phyloP scores from a whole-genome alignment of 2,797 vertebrate genomes.

The Xyrichtys novacula region DNA sequence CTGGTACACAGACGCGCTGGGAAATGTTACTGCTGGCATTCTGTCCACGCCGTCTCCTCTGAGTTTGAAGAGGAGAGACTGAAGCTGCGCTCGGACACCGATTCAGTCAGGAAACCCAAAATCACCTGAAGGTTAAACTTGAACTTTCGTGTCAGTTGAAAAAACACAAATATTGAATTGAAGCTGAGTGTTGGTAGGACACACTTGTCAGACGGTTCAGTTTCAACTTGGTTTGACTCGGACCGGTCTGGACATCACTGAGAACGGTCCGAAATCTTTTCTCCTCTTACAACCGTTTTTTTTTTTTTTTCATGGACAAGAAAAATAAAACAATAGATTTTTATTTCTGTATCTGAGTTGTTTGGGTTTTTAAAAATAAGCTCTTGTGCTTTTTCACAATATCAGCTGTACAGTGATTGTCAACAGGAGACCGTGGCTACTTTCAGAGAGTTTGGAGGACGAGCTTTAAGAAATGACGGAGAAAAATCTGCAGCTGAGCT shows the following conservation, averaged over 20 bases:
- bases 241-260: neutral
- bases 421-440: constrained; percentile 11
- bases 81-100: constrained; percentile 12
- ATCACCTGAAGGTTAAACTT: neutral
- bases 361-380: constrained; percentile 4
- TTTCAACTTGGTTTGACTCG: neutral
- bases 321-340: neutral
- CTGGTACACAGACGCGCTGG: constrained; percentile 9
- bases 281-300: no score
- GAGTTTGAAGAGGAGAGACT: neutral
- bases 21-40: constrained; percentile 31
- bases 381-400: constrained; percentile 35
- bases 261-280: neutral
- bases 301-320: constrained; percentile 6
- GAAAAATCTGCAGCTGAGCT: no score
- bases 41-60: constrained; percentile 8
- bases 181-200: neutral
- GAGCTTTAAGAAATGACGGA: neutral
- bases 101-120: constrained; percentile 32
- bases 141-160: constrained; percentile 6
- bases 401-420: neutral
- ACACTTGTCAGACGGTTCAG: neutral
- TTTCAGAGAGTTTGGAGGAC: constrained; percentile 2
- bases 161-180: constrained; percentile 10
- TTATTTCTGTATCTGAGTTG: constrained; percentile 5